Percentiles rank a stretch among this genome's conserved stretches.
Evolutionary conservation across 2,888 invertebrate genomes (phyloP).

Genomic region (Candidula unifasciata): DNA sequence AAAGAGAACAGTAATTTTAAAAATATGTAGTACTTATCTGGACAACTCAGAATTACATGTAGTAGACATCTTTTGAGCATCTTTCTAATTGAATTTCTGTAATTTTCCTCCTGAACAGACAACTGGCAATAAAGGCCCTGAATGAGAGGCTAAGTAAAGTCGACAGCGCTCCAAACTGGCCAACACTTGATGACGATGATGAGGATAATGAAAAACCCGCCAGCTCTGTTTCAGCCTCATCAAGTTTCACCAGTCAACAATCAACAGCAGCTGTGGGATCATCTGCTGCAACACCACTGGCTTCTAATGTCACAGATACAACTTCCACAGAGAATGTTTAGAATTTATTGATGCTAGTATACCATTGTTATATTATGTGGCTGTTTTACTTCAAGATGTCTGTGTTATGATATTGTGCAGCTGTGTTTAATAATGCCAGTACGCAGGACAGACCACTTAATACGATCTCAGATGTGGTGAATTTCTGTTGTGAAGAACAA

Average conservation of each 20-base stretch:
- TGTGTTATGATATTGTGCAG: no score
- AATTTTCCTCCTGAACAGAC: slow-evolving; percentile 81
- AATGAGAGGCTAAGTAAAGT: slow-evolving; percentile 86
- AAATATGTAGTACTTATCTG: no score
- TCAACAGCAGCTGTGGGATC: background rate
- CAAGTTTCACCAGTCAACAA: background rate
- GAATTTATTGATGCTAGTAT: background rate
- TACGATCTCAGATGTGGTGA: no score
- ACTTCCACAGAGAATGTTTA: slow-evolving; percentile 27
- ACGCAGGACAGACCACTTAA: no score
- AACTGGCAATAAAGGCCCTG: slow-evolving; percentile 95
- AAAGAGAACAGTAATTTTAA: no score
- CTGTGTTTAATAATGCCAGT: no score
- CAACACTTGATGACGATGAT: slow-evolving; percentile 69
- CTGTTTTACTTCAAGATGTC: background rate
- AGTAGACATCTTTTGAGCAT: background rate
- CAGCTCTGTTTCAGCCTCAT: slow-evolving; percentile 30
- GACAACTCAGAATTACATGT: no score
- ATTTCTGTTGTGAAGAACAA: no score
- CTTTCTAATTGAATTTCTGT: background rate
- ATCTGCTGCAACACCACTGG: background rate
- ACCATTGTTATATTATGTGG: background rate
- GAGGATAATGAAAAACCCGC: slow-evolving; percentile 47
- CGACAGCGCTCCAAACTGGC: slow-evolving; percentile 70
- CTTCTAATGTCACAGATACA: slow-evolving; percentile 11